Evolutionary conservation across 1,140 invertebrate genomes (phyloP), one percentile per base, ranked within the genome.

Genomic region (Oncopeltus fasciatus): DNA sequence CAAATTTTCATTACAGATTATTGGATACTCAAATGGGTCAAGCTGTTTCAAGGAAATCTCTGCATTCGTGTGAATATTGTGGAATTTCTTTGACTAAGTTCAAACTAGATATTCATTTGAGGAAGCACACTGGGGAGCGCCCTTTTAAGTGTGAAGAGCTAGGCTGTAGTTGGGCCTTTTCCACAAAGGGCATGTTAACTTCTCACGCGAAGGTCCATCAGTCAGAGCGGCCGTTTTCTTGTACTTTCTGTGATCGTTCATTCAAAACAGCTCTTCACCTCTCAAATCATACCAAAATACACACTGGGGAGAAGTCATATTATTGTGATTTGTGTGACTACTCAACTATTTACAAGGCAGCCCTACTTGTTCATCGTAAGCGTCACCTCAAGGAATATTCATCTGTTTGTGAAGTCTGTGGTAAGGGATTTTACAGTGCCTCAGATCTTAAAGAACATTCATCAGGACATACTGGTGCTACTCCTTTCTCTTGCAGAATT

Each of bases 291-390:
- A 70, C 80, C 21, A 72, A 83, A 18, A 85, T 85, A 24, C 85
- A 88, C 66, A 83, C 81, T 0, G 84, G 84, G 0, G 82, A 86
- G 64, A 86, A 86, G 57, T 85, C 86, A 14, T 83, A 82, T 65
- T 78, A 81, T 0, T 62, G 61, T 27, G 31, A 33, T 24, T 12
- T 33, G 11, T 62, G 61, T 47, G 61, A 58, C 14, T 62, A 57
- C 43, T 43, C 51, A 2, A 46, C 31, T 14, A 57, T 73, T 0
- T 73, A 76, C n/a, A 71, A 72, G 3, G 72, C 72, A 4, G 72
- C 73, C 20, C 56, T 78, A n/a, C 65, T 69, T 0, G 71, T 67
- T 0, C 76, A 78, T 64, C 69, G 72, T 21, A 70, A 71, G 1
- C 69, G 74, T 11, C 76, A 78, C 60, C 69, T 69, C 20, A 71